A percentile compares a stretch with the other conserved stretches of the same genome.
phyloP scores from a whole-genome alignment of 2,797 vertebrate species.

The Takifugu ocellatus region DNA sequence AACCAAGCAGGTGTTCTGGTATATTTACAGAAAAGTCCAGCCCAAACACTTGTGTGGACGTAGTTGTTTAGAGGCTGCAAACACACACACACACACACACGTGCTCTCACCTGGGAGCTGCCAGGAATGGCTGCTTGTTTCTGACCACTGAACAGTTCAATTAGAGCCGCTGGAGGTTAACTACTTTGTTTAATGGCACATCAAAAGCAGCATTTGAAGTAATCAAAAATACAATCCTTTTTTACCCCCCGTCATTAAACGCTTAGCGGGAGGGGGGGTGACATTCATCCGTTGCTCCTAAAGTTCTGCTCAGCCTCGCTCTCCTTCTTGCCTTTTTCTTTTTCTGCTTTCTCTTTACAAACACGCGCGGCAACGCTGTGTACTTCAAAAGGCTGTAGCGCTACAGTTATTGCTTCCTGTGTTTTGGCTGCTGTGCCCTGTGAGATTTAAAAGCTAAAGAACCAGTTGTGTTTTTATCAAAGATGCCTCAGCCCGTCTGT shows the following conservation, averaged over 20 bases:
- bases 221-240: constrained; percentile 28
- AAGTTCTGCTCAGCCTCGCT: constrained; percentile 20
- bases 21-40: constrained; percentile 30
- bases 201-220: constrained; percentile 22
- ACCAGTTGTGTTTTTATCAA: constrained; percentile 64
- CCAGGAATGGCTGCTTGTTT: constrained; percentile 32
- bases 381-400: constrained; percentile 59
- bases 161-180: constrained; percentile 55
- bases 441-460: constrained; percentile 64
- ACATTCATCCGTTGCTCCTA: constrained; percentile 38
- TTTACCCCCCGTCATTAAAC: constrained; percentile 24
- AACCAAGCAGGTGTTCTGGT: constrained; percentile 12
- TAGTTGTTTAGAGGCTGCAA: constrained; percentile 37
- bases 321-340: constrained; percentile 18
- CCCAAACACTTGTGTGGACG: constrained; percentile 15
- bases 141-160: constrained; percentile 30
- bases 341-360: constrained; percentile 1
- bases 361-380: constrained; percentile 8
- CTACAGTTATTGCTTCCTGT: constrained; percentile 63
- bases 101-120: constrained; percentile 40
- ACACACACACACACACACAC: constrained; percentile 21
- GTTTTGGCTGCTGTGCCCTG: constrained; percentile 55
- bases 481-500: constrained; percentile 52
- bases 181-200: constrained; percentile 51
- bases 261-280: constrained; percentile 21